A percentile compares a stretch with the other conserved stretches of the same genome.
These are phyloP conservation scores for Ophraella communa DNA, from an alignment of 2,888 invertebrate genomes.

Conservation along the genomic window DNA sequence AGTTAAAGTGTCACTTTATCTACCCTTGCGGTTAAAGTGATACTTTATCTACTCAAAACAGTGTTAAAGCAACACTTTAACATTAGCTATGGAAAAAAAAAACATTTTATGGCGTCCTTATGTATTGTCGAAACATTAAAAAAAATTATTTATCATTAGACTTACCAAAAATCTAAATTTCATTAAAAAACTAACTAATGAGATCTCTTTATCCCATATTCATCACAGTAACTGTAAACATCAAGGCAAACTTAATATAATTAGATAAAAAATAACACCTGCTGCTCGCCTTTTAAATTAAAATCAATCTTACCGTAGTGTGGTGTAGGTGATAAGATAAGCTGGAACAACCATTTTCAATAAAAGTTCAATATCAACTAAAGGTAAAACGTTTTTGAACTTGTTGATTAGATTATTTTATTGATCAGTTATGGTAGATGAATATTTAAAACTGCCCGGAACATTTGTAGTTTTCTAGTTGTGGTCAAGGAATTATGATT, in stretches of 20 bases:
- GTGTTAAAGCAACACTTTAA: no score
- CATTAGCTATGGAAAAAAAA: no score
- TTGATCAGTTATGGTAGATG: constrained; percentile 25
- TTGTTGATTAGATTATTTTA: constrained; percentile 29
- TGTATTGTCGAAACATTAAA: no score
- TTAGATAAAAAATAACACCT: not conserved
- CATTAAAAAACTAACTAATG: not conserved
- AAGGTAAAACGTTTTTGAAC: constrained; percentile 4
- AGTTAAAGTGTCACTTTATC: no score
- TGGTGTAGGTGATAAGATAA: constrained; percentile 1
- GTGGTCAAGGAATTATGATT: not conserved
- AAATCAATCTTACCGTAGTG: not conserved
- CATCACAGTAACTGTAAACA: not conserved
- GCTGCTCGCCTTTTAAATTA: not conserved
- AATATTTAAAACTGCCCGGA: constrained; percentile 9
- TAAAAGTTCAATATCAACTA: constrained; percentile 14
- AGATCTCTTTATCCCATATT: not conserved
- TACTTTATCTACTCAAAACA: no score
- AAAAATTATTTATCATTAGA: no score
- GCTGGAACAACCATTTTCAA: constrained; percentile 7
- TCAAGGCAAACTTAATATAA: not conserved
- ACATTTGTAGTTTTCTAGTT: not conserved
- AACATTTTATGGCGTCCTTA: no score
- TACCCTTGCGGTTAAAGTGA: no score
- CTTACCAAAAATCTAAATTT: not conserved